A percentile compares a stretch with the other conserved stretches of the same genome.
Conservation (phyloP, 2,113 vertebrate genomes). For the Chlorocebus sabaeus region DNA sequence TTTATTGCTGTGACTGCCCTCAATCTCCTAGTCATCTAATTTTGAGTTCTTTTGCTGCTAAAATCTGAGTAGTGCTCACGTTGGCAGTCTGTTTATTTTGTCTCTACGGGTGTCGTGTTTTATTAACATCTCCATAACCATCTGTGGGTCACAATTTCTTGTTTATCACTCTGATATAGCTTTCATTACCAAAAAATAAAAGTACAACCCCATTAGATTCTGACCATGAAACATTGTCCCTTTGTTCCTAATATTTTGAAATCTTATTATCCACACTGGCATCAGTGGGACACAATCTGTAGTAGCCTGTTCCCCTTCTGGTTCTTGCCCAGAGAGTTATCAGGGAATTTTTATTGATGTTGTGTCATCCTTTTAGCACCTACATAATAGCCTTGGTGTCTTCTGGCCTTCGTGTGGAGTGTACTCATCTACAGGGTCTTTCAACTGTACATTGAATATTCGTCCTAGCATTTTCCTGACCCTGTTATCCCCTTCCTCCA, state of each 20-base stretch:
- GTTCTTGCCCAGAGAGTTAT: background rate
- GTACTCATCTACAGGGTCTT: background rate
- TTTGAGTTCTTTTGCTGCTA: background rate
- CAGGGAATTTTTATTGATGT: background rate
- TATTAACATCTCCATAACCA: background rate
- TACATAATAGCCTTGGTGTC: background rate
- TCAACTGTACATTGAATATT: background rate
- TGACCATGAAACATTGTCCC: background rate
- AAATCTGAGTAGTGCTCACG: background rate
- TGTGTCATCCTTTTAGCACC: background rate
- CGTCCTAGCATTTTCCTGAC: background rate
- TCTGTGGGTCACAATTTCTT: background rate
- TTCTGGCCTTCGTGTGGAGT: fast-evolving
- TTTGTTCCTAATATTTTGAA: background rate
- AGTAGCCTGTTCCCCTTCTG: background rate
- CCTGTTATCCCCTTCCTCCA: fast-evolving
- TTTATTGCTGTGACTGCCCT: background rate
- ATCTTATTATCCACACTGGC: background rate
- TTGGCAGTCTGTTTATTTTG: background rate
- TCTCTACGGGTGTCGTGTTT: background rate
- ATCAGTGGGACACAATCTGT: background rate
- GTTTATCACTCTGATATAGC: background rate
- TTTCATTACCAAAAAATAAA: background rate
- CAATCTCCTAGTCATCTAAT: background rate
- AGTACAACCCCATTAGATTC: background rate